Conservation (phyloP, 2,888 invertebrate genomes). For the Cheilosia pagana region DNA sequence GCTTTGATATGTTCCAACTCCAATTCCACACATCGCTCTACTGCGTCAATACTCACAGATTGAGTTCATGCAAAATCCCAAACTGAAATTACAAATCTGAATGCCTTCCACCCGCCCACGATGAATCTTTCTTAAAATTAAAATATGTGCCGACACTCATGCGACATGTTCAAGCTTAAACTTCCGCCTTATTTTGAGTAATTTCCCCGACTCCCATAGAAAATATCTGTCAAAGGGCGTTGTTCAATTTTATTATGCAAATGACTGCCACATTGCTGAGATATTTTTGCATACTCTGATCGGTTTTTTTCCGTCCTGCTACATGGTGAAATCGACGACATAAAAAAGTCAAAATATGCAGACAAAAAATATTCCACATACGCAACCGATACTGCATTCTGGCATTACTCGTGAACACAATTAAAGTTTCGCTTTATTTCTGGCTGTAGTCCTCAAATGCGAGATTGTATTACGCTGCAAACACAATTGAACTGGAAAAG, state of each 20-base stretch:
- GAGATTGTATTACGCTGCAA: conserved; percentile 12
- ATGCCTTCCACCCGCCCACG: conserved; percentile 9
- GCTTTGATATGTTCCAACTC: background rate
- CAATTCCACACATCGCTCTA: background rate
- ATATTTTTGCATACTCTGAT: conserved; percentile 42
- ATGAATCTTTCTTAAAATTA: conserved; percentile 13
- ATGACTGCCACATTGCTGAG: conserved; percentile 33
- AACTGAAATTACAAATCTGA: conserved; percentile 11
- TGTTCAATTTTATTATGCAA: conserved; percentile 52
- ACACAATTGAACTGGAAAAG: conserved; percentile 31
- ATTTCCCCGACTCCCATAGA: background rate
- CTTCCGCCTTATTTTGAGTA: background rate
- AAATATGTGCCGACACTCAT: conserved; percentile 14
- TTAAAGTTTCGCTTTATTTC: conserved; percentile 25
- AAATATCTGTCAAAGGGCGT: conserved; percentile 40
- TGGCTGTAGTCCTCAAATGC: background rate
- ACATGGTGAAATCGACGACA: background rate
- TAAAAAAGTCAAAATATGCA: conserved; percentile 23
- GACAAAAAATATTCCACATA: conserved; percentile 39
- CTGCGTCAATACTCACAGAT: background rate
- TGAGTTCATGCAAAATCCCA: conserved; percentile 17
- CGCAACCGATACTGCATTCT: conserved; percentile 21
- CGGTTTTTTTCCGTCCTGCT: conserved; percentile 2
- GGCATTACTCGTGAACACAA: conserved; percentile 10
- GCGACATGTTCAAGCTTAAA: background rate